These are phyloP conservation scores for Psittacula derbiana DNA, from an alignment of 2,797 vertebrate species.

Conservation along the genomic window DNA sequence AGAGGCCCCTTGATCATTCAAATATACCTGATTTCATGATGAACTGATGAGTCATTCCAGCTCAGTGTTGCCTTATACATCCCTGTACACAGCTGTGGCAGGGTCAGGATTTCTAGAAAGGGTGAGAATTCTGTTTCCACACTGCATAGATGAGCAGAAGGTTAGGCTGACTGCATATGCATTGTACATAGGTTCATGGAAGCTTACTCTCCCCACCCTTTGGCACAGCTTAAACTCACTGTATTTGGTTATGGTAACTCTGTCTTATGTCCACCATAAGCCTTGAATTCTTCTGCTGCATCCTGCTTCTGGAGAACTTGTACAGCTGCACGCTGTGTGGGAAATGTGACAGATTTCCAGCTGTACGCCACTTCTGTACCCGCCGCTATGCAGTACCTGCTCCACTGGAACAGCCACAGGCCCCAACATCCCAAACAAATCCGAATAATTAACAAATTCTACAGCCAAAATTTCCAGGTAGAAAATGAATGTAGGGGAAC, in stretches of 20 bases:
- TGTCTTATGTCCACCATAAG: background rate
- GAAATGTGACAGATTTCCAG: background rate
- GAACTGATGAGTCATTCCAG: background rate
- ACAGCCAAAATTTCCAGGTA: background rate
- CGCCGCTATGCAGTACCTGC: background rate
- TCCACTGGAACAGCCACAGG: background rate
- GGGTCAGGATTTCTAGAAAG: background rate
- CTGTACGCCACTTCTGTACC: fast-evolving
- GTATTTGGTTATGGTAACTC: fast-evolving
- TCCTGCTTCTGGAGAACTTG: background rate
- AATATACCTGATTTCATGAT: background rate
- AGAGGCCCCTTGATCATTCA: background rate
- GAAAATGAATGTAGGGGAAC: fast-evolving
- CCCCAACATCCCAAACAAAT: background rate
- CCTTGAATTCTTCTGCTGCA: background rate
- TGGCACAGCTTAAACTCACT: background rate
- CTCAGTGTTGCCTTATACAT: background rate
- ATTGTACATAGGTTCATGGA: background rate
- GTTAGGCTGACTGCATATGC: background rate
- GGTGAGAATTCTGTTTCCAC: background rate
- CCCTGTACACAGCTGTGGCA: background rate
- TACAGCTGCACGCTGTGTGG: fast-evolving
- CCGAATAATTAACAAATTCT: background rate
- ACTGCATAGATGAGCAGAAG: background rate
- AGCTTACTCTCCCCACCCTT: background rate